Evolutionary conservation across 2,113 vertebrate genomes (phyloP), one percentile per base, ranked within the genome.

Genomic region (Psophia crepitans): DNA sequence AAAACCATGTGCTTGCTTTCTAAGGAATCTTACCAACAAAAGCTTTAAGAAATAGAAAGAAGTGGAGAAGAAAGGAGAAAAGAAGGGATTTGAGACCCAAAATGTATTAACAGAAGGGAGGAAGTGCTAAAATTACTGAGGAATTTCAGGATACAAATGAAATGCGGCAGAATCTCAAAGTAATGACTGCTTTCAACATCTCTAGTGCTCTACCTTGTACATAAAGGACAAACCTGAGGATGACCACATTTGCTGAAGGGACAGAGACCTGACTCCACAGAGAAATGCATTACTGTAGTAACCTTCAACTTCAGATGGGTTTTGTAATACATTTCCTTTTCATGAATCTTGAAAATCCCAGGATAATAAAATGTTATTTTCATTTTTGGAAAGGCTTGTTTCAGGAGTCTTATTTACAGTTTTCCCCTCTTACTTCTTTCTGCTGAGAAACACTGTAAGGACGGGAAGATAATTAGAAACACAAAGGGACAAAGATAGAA

Each of bases 261-360:
- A 78, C 37, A 77, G 53, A 93, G 26, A 69, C 26, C n/a, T 61
- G 41, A 77, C 28, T 92, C 16, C 15, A 66, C 46, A 88, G 54
- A 88, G 58, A 94, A 91, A 94, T 77, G 75, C 43, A 70, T 90
- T 90, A 80, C 41, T 19, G 58, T 65, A 66, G 87, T 53, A 88
- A 80, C 81, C 20, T 95, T 66, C 37, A 83, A 12, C n/a, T 80
- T 84, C 87, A 88, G 54, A 80, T 33, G 24, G 15, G 37, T 93
- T 90, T 93, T 39, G 48, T 66, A 70, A 54, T 58, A 54, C 41
- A 39, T 43, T 88, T 94, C 53, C 48, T 90, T 93, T 85, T 91
- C 66, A 65, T 26, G 49, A 92, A 86, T 93, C 49, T 84, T 90
- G 94, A 92, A 86, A 94, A 92, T 95, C 81, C 90, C 84, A 68